These are phyloP conservation scores for Eristalis intricaria DNA, from an alignment of 2,888 invertebrate species.

Conservation along the genomic window DNA sequence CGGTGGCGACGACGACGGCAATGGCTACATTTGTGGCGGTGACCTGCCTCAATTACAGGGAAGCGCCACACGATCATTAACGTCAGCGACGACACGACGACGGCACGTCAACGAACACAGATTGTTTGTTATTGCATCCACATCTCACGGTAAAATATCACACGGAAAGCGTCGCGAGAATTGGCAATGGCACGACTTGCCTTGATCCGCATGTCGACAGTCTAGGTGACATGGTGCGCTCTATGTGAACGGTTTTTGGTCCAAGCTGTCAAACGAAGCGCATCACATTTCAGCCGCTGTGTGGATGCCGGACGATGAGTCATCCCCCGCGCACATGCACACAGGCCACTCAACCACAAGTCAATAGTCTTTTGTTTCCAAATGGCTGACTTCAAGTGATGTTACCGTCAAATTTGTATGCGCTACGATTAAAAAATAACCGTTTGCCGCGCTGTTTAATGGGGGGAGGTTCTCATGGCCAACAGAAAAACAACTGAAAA, in stretches of 20 bases:
- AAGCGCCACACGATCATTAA: conserved; percentile 55
- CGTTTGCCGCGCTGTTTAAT: conserved; percentile 32
- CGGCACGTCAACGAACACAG: not conserved
- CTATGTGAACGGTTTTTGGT: conserved; percentile 13
- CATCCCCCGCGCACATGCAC: not conserved
- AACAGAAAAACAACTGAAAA: conserved; percentile 6
- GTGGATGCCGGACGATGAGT: not conserved
- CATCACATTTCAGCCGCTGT: conserved; percentile 11
- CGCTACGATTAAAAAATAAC: conserved; percentile 18
- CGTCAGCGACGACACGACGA: not conserved
- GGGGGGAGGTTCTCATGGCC: conserved; percentile 33
- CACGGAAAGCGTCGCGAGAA: conserved; percentile 37
- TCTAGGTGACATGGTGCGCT: conserved; percentile 13
- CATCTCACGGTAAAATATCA: not conserved
- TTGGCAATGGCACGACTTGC: conserved; percentile 57
- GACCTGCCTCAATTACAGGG: conserved; percentile 65
- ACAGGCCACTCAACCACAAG: conserved; percentile 18
- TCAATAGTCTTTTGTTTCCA: conserved; percentile 25
- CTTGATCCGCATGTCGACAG: conserved; percentile 24
- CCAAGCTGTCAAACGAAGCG: conserved; percentile 19
- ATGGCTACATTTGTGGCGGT: conserved; percentile 30
- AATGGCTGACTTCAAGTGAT: not conserved
- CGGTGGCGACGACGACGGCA: not conserved
- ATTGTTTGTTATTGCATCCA: conserved; percentile 40
- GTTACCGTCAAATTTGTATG: conserved; percentile 26